A percentile compares a stretch with the other conserved stretches of the same genome.
phyloP scores from a whole-genome alignment of 1,140 invertebrate genomes.

The Drosophila kepulauana region DNA sequence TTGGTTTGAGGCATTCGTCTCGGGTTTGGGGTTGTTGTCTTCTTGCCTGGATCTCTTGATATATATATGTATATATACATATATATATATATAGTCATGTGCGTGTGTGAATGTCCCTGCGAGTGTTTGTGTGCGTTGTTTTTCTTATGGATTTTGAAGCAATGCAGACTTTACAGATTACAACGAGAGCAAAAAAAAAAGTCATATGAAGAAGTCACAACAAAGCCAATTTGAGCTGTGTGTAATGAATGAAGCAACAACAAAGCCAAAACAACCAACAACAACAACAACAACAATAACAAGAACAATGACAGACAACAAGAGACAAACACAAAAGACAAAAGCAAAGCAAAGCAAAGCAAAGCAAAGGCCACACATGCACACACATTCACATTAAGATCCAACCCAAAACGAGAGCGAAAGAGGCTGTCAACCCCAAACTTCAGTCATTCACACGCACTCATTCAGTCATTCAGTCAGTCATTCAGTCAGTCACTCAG shows the following conservation, averaged over 20 bases:
- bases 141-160: conserved; percentile 70
- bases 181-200: conserved; percentile 43
- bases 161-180: conserved; percentile 81
- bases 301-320: conserved; percentile 13
- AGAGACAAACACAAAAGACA: conserved; percentile 39
- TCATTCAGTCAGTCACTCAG: too few species aligned
- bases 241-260: conserved; percentile 47
- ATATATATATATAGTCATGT: conserved; percentile 11
- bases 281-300: neutral
- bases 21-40: conserved; percentile 45
- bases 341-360: conserved; percentile 22
- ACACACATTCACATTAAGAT: neutral
- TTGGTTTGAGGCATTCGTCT: conserved; percentile 52
- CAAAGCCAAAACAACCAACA: neutral
- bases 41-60: conserved; percentile 4
- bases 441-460: neutral
- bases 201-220: conserved; percentile 39
- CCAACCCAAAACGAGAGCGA: neutral
- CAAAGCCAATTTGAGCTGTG: conserved; percentile 50
- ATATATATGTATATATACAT: neutral
- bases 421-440: conserved; percentile 29
- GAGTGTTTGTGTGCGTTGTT: neutral
- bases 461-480: too few species aligned
- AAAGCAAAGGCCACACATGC: conserved; percentile 30
- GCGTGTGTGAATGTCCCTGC: conserved; percentile 1